These are phyloP conservation scores for Hozukius guyotensis DNA, from an alignment of 2,797 vertebrate species.

Conservation along the genomic window DNA sequence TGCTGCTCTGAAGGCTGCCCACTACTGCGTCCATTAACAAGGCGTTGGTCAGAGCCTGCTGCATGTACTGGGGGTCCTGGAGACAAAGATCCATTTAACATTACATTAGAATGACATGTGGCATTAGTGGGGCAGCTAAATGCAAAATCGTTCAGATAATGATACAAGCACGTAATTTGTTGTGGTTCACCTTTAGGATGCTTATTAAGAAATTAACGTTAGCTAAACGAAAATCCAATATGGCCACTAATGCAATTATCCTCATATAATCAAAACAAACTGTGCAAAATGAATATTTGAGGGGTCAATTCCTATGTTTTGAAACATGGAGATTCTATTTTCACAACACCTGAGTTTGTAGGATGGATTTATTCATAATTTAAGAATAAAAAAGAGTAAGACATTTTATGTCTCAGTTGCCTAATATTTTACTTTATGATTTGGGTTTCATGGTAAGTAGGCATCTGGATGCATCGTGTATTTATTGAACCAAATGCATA, in stretches of 20 bases:
- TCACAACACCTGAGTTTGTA: not conserved
- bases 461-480: not conserved
- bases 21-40: slow-evolving; percentile 97
- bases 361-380: not conserved
- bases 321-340: not conserved
- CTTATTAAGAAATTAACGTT: not conserved
- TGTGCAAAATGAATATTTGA: not conserved
- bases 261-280: not conserved
- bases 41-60: slow-evolving; percentile 94
- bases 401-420: not conserved
- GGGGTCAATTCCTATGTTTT: not conserved
- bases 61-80: slow-evolving; percentile 96
- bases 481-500: not conserved
- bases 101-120: not conserved
- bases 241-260: not conserved
- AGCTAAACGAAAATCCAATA: not conserved
- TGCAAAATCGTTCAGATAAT: no score
- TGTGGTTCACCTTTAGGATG: not conserved
- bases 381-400: no score
- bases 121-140: not conserved
- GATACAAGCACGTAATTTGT: no score
- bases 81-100: not conserved
- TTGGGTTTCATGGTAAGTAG: accelerated
- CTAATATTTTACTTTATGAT: not conserved
- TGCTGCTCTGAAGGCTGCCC: slow-evolving; percentile 89